These are phyloP conservation scores for Phaethornis superciliosus DNA, from an alignment of 2,113 vertebrate species.

Conservation along the genomic window DNA sequence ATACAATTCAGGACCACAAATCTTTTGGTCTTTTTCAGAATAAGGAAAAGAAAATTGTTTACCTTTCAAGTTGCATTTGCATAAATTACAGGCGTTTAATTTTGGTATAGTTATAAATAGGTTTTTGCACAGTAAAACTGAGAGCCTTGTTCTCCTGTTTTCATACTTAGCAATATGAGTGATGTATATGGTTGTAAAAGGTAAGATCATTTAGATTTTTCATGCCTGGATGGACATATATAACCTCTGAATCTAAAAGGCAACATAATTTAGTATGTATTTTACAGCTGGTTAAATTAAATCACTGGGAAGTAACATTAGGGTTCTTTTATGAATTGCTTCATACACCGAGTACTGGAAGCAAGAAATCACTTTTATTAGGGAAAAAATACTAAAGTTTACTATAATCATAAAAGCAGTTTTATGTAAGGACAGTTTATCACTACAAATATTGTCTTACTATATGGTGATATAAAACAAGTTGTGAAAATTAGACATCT, in stretches of 20 bases:
- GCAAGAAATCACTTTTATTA: constrained; percentile 24
- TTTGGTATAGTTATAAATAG: background rate
- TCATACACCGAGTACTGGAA: background rate
- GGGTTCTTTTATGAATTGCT: background rate
- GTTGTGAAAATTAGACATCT: background rate
- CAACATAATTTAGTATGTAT: constrained; percentile 11
- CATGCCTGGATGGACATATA: background rate
- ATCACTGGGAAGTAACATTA: background rate
- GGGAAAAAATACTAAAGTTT: constrained; percentile 1
- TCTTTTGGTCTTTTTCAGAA: background rate
- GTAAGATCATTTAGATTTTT: background rate
- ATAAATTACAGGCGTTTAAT: background rate
- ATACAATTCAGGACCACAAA: background rate
- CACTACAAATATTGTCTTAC: background rate
- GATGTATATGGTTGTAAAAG: background rate
- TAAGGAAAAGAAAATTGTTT: background rate
- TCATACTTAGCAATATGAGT: background rate
- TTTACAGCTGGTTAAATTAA: constrained; percentile 38
- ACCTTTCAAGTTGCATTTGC: background rate
- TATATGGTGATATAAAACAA: background rate
- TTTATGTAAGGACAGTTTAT: background rate
- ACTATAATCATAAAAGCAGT: background rate
- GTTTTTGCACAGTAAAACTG: background rate
- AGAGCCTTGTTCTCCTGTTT: background rate
- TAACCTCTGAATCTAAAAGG: background rate